phyloP scores from a whole-genome alignment of 2,888 invertebrate genomes.

The Anthoptus insignis region DNA sequence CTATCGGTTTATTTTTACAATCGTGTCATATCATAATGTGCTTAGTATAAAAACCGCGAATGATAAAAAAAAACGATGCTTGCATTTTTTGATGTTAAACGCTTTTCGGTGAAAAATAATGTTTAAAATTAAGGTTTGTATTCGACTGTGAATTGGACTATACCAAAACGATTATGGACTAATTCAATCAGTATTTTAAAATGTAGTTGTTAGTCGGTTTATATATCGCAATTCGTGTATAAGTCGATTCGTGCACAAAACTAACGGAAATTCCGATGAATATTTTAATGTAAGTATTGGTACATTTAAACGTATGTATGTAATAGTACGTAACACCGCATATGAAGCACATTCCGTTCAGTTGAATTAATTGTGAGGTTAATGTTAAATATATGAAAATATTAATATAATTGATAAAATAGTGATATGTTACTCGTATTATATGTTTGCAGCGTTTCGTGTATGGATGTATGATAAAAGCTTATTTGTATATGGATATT shows the following conservation, averaged over 20 bases:
- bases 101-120: slow-evolving; percentile 47
- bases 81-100: slow-evolving; percentile 60
- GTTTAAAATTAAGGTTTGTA: slow-evolving; percentile 27
- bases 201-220: slow-evolving; percentile 63
- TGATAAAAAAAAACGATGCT: slow-evolving; percentile 53
- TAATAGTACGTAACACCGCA: slow-evolving; percentile 66
- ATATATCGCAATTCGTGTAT: slow-evolving; percentile 65
- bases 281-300: slow-evolving; percentile 69
- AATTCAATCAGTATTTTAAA: slow-evolving; percentile 68
- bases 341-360: slow-evolving; percentile 84
- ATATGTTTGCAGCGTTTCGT: slow-evolving; percentile 19
- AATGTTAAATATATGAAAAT: slow-evolving; percentile 52
- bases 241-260: slow-evolving; percentile 78
- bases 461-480: slow-evolving; percentile 19
- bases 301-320: slow-evolving; percentile 58
- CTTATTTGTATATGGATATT: slow-evolving; percentile 19
- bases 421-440: slow-evolving; percentile 26
- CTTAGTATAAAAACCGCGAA: slow-evolving; percentile 61
- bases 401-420: slow-evolving; percentile 57
- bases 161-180: slow-evolving; percentile 49
- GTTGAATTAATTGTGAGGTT: slow-evolving; percentile 57
- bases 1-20: slow-evolving; percentile 83
- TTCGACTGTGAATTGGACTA: slow-evolving; percentile 41
- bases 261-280: slow-evolving; percentile 60
- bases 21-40: slow-evolving; percentile 71